Percentiles rank a stretch among this genome's conserved stretches.
phyloP scores from a whole-genome alignment of 2,113 vertebrate species.

The Hippocampus guttulatus region DNA sequence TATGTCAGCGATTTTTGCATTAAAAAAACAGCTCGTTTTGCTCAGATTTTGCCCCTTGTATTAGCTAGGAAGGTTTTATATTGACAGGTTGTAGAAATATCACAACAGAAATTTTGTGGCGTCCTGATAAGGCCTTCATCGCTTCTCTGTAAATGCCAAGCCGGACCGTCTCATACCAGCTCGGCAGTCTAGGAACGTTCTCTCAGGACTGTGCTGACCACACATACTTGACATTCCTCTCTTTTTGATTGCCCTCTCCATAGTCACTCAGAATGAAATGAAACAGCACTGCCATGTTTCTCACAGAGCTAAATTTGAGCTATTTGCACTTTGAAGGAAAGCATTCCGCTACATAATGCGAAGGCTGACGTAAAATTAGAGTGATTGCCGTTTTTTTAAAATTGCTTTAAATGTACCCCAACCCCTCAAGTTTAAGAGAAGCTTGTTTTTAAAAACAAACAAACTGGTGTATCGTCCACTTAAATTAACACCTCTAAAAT shows the following conservation, averaged over 20 bases:
- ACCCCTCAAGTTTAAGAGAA: too few relatives aligned
- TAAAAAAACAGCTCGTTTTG: neutral
- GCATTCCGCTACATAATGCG: neutral
- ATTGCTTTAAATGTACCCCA: neutral
- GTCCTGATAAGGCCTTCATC: slow-evolving; percentile 12
- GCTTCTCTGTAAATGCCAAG: slow-evolving; percentile 41
- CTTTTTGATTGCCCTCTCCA: slow-evolving; percentile 53
- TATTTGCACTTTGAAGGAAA: slow-evolving; percentile 10
- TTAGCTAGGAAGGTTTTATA: neutral
- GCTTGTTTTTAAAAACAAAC: too few relatives aligned
- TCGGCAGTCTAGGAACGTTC: slow-evolving; percentile 36
- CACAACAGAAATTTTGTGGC: neutral
- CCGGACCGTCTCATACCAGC: slow-evolving; percentile 22
- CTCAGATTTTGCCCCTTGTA: neutral
- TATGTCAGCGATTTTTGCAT: neutral
- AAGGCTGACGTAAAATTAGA: neutral
- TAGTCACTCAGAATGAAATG: slow-evolving; percentile 47
- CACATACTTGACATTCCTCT: slow-evolving; percentile 61
- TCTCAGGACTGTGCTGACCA: slow-evolving; percentile 45
- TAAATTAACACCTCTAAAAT: neutral
- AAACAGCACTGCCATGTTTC: slow-evolving; percentile 24
- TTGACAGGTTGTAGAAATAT: neutral
- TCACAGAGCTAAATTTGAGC: slow-evolving; percentile 18
- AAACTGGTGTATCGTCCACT: neutral
- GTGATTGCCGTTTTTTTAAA: neutral